Base-by-base conservation (phyloP, 2,888 invertebrate species). In the Lithophane leautieri region DNA sequence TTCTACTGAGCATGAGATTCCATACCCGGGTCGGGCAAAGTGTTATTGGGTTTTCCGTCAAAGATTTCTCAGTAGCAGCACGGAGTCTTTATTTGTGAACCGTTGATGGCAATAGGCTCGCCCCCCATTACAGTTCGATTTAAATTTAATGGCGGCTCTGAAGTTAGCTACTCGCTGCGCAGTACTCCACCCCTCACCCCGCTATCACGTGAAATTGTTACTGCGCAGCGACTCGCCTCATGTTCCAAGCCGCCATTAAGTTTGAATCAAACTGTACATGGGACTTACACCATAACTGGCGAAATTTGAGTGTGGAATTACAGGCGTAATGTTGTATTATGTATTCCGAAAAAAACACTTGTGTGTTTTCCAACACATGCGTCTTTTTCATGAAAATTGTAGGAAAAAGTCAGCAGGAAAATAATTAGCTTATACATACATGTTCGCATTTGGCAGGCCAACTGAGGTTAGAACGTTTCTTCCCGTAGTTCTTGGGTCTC, bases 401-500 rank as follows among this genome's bases (percentile, higher is more conserved):
- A 14, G n/a, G 0, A n/a, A 40, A 40, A 19, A 25, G 0, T 56
- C 56, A 1, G 19, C 19, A 25, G 0, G 14, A 42, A 11, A 69
- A 61, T 44, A 61, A 22, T 62, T 3, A 54, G 19, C 6, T n/a
- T 2, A 22, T 28, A 91, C 94, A 78, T 44, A 95, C 96, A 72
- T 95, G 95, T 79, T 92, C 91, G 78, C 96, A 96, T 66, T 86
- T 88, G 50, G 92, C 86, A 0, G 96, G 96, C 92, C 94, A 96
- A 68, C 84, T 73, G 67, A 83, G 85, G 44, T 81, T 86, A 28
- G 84, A 70, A 8, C 92, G 91, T 75, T 92, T 92, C 92, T 94
- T 94, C 68, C 95, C 95, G 89, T 95, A 95, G 92, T 95, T 94
- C 86, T 91, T 92, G 81, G 95, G 95, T 0, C 95, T 88, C 54